These are phyloP conservation scores for Scaeva pyrastri DNA, from an alignment of 2,888 invertebrate species.

Conservation along the genomic window DNA sequence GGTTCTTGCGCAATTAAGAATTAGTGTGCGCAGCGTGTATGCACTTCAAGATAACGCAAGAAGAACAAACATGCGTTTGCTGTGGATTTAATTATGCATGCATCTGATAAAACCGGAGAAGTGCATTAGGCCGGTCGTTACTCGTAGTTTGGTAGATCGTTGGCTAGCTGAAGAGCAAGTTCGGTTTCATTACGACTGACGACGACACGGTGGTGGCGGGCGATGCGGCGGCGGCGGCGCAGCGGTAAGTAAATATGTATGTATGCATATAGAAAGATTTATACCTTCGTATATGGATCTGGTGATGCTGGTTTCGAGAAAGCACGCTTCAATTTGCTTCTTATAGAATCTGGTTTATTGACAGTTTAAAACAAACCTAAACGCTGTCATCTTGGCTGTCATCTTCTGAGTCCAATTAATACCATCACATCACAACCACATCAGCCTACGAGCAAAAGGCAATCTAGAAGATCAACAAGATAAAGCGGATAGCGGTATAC, in stretches of 20 bases:
- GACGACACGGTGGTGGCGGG: no score
- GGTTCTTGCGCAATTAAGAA: conserved; percentile 67
- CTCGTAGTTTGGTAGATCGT: neutral
- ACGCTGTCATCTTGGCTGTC: conserved; percentile 25
- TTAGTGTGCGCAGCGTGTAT: conserved; percentile 64
- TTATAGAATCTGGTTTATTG: conserved; percentile 61
- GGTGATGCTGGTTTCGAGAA: conserved; percentile 15
- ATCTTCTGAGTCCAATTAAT: conserved; percentile 62
- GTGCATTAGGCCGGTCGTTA: conserved; percentile 49
- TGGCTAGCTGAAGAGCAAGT: conserved; percentile 29
- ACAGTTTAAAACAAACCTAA: conserved; percentile 40
- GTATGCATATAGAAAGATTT: neutral
- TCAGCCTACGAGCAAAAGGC: conserved; percentile 47
- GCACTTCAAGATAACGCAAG: conserved; percentile 59
- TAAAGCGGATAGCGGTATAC: conserved; percentile 1
- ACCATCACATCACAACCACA: neutral
- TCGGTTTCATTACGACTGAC: conserved; percentile 13
- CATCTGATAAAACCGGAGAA: conserved; percentile 74
- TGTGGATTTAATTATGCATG: conserved; percentile 75
- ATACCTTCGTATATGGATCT: neutral
- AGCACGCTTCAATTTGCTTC: conserved; percentile 30
- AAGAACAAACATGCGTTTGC: conserved; percentile 69
- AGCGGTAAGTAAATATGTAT: no score
- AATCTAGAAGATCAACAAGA: conserved; percentile 62
- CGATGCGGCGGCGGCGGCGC: no score